These are phyloP conservation scores for Drosophila aldrichi DNA, from an alignment of 2,888 invertebrate genomes.

Conservation along the genomic window DNA sequence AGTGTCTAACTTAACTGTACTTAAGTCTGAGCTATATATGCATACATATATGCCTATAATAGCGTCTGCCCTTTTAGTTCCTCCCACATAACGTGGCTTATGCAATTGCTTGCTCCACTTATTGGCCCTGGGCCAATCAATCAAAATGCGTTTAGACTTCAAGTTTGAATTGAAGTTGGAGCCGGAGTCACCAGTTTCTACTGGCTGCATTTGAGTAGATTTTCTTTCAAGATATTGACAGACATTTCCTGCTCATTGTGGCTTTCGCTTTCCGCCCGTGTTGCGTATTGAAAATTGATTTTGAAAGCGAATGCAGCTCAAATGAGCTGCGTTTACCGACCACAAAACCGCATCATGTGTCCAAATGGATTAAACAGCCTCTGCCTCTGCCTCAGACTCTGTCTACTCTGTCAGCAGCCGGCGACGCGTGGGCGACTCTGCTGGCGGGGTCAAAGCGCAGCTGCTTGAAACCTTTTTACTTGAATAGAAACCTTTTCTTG, in stretches of 20 bases:
- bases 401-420: neutral
- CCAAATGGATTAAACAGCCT: conserved; percentile 52
- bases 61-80: conserved; percentile 32
- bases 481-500: conserved; percentile 7
- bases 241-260: conserved; percentile 70
- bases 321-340: conserved; percentile 26
- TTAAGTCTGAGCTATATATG: neutral
- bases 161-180: conserved; percentile 10
- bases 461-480: conserved; percentile 22
- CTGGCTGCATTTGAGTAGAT: conserved; percentile 15
- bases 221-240: conserved; percentile 59
- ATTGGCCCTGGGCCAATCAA: conserved; percentile 67
- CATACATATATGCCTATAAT: neutral
- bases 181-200: conserved; percentile 1
- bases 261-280: conserved; percentile 62
- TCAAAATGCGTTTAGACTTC: conserved; percentile 37
- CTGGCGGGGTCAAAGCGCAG: conserved; percentile 41
- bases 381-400: neutral
- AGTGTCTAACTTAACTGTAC: conserved; percentile 57
- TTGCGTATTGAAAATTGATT: conserved; percentile 70
- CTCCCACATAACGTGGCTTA: conserved; percentile 57
- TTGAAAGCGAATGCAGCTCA: conserved; percentile 62
- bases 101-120: conserved; percentile 60
- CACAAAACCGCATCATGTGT: conserved; percentile 51
- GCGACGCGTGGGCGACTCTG: conserved; percentile 30